Conservation (phyloP, 2,113 vertebrate genomes). For the Mustela lutreola region DNA sequence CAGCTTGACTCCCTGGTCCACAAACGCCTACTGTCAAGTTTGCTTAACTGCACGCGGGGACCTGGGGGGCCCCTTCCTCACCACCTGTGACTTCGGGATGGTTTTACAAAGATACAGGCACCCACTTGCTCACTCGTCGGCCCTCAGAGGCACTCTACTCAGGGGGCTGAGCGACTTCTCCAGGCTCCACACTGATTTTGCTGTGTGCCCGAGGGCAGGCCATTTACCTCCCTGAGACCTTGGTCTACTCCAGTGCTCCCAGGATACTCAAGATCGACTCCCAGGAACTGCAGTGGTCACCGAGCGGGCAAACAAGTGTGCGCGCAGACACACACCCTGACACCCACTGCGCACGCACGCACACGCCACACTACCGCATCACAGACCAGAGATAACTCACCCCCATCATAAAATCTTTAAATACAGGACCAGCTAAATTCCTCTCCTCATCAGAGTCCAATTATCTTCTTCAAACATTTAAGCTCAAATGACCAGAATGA, state of each 20-base stretch:
- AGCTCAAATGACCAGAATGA: constrained; percentile 65
- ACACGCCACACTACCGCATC: not conserved
- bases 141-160: not conserved
- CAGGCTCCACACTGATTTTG: not conserved
- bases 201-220: not conserved
- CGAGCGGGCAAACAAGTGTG: not conserved
- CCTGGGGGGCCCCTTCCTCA: not conserved
- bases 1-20: not conserved
- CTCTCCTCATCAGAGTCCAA: constrained; percentile 28
- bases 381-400: not conserved
- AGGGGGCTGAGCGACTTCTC: not conserved
- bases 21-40: not conserved
- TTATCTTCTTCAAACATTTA: constrained; percentile 72
- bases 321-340: fast-evolving
- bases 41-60: not conserved
- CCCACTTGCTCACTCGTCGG: too few relatives aligned
- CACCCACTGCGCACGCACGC: fast-evolving
- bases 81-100: too few relatives aligned
- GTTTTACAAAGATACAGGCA: not conserved
- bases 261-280: not conserved
- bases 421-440: not conserved
- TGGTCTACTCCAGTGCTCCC: not conserved
- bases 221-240: not conserved
- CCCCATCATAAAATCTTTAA: not conserved
- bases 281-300: not conserved